These are phyloP conservation scores for Flabesymbios commensalis DNA, from an alignment of 2,888 invertebrate genomes.

Conservation along the genomic window DNA sequence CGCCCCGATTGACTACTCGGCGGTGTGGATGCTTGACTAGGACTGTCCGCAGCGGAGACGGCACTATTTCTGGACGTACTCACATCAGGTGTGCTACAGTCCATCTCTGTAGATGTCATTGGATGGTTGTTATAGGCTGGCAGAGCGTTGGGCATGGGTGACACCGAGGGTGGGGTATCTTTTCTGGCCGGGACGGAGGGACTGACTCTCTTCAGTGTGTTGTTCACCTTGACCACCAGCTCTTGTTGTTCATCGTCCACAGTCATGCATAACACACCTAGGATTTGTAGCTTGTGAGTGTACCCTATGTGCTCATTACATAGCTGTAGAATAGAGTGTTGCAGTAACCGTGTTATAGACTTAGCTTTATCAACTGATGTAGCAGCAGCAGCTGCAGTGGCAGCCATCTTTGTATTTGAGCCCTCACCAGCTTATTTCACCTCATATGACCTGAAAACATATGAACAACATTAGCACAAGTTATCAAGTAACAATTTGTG, in stretches of 20 bases:
- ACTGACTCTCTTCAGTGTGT: slow-evolving; percentile 36
- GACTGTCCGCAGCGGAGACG: neutral
- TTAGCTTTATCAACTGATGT: neutral
- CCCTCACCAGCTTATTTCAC: no score
- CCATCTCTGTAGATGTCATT: no score
- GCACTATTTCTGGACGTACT: neutral
- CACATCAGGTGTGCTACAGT: neutral
- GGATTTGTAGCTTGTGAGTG: slow-evolving; percentile 36
- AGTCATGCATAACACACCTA: slow-evolving; percentile 38
- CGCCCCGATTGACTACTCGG: neutral
- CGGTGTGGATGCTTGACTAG: slow-evolving; percentile 1
- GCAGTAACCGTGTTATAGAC: slow-evolving; percentile 28
- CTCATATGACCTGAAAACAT: no score
- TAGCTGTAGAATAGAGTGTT: slow-evolving; percentile 38
- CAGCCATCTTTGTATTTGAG: no score
- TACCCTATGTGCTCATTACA: slow-evolving; percentile 38
- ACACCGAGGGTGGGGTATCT: neutral
- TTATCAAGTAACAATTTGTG: no score
- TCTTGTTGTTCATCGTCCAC: slow-evolving; percentile 37
- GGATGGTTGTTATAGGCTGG: neutral
- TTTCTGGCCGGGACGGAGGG: slow-evolving; percentile 17
- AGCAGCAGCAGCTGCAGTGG: no score
- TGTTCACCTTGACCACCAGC: slow-evolving; percentile 38
- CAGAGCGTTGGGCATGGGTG: neutral
- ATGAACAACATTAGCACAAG: no score